Percentiles rank a stretch among this genome's conserved stretches.
phyloP scores from a whole-genome alignment of 2,113 vertebrate species.

The Rhagologus leucostigma region DNA sequence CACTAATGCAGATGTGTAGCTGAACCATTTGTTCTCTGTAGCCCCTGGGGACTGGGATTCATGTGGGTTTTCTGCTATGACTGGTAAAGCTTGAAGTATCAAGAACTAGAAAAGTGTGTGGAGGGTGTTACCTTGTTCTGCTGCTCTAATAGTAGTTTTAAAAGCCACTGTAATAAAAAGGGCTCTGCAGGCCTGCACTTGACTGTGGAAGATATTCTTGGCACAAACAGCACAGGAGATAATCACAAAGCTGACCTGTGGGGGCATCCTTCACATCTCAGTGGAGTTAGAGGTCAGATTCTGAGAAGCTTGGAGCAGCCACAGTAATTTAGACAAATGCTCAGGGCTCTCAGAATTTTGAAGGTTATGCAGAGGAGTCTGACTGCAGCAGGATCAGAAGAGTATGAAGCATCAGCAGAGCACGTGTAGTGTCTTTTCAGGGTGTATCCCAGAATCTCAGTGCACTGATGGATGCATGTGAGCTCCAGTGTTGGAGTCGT shows the following conservation, averaged over 20 bases:
- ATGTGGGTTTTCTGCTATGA: not conserved
- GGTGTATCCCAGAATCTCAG: not conserved
- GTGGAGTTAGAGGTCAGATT: not conserved
- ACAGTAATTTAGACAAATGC: not conserved
- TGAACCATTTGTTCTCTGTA: not conserved
- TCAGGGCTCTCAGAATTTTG: not conserved
- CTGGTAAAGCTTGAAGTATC: not conserved
- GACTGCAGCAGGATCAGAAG: not conserved
- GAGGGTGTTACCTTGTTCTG: not conserved
- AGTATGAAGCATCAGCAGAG: not conserved
- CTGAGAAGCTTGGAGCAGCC: not conserved
- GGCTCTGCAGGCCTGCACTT: not conserved
- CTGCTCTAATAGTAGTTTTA: not conserved
- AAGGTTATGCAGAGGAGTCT: not conserved
- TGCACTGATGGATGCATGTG: not conserved
- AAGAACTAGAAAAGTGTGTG: not conserved
- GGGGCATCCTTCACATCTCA: conserved; percentile 12
- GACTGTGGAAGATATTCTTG: not conserved
- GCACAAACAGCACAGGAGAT: not conserved
- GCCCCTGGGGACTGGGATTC: not conserved
- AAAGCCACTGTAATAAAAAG: not conserved
- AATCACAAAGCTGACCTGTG: not conserved
- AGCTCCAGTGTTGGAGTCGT: not conserved
- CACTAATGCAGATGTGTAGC: not conserved
- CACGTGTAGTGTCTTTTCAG: not conserved